phyloP scores from a whole-genome alignment of 2,113 vertebrate species.

The Nematolebias whitei region DNA sequence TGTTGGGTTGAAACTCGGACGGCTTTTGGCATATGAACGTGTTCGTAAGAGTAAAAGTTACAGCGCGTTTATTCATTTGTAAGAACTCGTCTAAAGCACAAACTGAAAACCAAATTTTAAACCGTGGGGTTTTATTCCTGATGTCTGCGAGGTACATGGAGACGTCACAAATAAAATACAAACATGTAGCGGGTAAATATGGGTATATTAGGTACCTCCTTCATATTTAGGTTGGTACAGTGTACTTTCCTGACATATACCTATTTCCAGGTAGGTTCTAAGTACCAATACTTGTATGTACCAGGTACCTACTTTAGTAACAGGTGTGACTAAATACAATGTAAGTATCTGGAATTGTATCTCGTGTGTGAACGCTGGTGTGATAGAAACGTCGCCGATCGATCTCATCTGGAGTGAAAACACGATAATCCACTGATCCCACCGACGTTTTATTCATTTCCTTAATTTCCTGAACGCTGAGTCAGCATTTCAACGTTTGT shows the following conservation, averaged over 20 bases:
- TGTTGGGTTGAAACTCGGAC: too few relatives aligned
- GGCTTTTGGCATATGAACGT: too few relatives aligned
- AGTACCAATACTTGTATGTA: too few relatives aligned
- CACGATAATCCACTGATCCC: not conserved
- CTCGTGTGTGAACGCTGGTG: not conserved
- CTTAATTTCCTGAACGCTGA: not conserved
- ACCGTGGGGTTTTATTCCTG: conserved; percentile 9
- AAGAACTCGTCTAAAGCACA: not conserved
- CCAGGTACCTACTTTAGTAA: too few relatives aligned
- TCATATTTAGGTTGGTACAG: too few relatives aligned
- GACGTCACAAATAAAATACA: conserved; percentile 26
- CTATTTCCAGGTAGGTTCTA: too few relatives aligned
- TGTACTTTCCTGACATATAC: too few relatives aligned
- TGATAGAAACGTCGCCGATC: not conserved
- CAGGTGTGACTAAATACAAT: too few relatives aligned
- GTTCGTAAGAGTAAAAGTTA: too few relatives aligned
- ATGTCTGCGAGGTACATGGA: conserved; percentile 3
- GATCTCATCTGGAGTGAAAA: not conserved
- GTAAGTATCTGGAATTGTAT: not conserved
- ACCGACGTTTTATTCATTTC: not conserved
- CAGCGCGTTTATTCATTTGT: too few relatives aligned
- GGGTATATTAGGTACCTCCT: too few relatives aligned
- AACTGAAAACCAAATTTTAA: not conserved
- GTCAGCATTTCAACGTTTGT: too few relatives aligned
- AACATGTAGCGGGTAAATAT: not conserved